Percentiles rank a stretch among this genome's conserved stretches.
phyloP scores from a whole-genome alignment of 2,888 invertebrate species.

The Auanema freiburgensis region DNA sequence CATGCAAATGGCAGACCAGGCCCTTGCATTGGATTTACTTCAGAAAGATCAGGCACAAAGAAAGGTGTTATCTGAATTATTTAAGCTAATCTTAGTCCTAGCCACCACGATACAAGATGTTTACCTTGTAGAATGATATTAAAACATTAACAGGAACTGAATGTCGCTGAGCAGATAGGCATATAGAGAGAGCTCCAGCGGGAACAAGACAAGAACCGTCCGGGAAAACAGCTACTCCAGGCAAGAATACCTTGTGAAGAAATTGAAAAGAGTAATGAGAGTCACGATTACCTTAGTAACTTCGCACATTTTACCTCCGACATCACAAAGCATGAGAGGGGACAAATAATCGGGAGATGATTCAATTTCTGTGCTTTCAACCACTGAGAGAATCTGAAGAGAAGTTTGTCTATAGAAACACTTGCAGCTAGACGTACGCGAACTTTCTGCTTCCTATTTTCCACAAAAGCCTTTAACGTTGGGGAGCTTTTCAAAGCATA shows the following conservation, averaged over 20 bases:
- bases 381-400: constrained; percentile 24
- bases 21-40: constrained; percentile 21
- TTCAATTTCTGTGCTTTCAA: constrained; percentile 17
- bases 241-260: constrained; percentile 46
- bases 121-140: constrained; percentile 56
- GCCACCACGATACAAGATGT: neutral
- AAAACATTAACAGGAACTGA: constrained; percentile 53
- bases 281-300: constrained; percentile 27
- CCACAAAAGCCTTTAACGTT: constrained; percentile 41
- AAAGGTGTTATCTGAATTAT: constrained; percentile 27
- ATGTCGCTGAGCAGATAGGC: constrained; percentile 51
- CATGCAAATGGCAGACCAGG: constrained; percentile 17
- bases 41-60: constrained; percentile 31
- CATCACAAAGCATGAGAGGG: constrained; percentile 30
- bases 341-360: constrained; percentile 28
- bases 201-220: constrained; percentile 56
- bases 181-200: constrained; percentile 51
- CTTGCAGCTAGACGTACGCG: constrained; percentile 13
- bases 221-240: constrained; percentile 51
- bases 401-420: neutral
- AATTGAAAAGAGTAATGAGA: neutral
- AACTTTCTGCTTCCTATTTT: constrained; percentile 14
- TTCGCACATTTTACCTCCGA: constrained; percentile 32
- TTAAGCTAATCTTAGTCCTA: neutral
- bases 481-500: constrained; percentile 34